Conservation (phyloP, 2,113 vertebrate species). For the Polyodon spathula region DNA sequence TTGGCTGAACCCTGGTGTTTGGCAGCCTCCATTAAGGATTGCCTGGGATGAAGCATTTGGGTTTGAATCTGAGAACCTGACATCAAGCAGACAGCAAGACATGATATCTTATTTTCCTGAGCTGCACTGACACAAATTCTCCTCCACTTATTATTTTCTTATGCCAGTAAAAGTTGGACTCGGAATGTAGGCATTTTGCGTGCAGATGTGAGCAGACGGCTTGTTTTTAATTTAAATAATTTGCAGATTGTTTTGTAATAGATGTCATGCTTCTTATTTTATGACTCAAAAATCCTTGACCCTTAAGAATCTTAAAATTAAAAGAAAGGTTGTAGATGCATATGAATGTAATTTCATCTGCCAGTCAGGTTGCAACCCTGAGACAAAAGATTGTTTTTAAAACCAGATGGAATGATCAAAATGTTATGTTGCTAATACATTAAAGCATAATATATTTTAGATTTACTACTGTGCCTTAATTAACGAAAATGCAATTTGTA, state of each 20-base stretch:
- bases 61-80: slow-evolving; percentile 81
- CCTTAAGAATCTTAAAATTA: slow-evolving; percentile 46
- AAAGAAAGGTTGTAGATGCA: slow-evolving; percentile 42
- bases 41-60: slow-evolving; percentile 78
- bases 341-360: slow-evolving; percentile 59
- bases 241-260: slow-evolving; percentile 71
- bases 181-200: slow-evolving; percentile 57
- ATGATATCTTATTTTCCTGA: slow-evolving; percentile 98
- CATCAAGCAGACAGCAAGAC: slow-evolving; percentile 91
- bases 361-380: slow-evolving; percentile 35
- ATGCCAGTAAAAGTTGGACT: slow-evolving; percentile 64
- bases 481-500: too few species aligned
- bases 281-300: slow-evolving; percentile 55
- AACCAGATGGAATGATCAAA: slow-evolving; percentile 24
- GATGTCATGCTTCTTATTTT: slow-evolving; percentile 63
- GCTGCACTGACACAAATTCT: slow-evolving; percentile 90
- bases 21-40: slow-evolving; percentile 70
- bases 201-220: slow-evolving; percentile 73
- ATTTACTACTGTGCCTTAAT: too few species aligned
- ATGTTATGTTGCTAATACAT: background rate
- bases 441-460: too few species aligned
- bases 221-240: slow-evolving; percentile 81
- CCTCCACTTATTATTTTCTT: slow-evolving; percentile 86
- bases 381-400: too few species aligned
- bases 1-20: slow-evolving; percentile 80